Evolutionary conservation across 2,797 vertebrate species (phyloP), one percentile per base, ranked within the genome.

Genomic region (Sandelia bainsii): DNA sequence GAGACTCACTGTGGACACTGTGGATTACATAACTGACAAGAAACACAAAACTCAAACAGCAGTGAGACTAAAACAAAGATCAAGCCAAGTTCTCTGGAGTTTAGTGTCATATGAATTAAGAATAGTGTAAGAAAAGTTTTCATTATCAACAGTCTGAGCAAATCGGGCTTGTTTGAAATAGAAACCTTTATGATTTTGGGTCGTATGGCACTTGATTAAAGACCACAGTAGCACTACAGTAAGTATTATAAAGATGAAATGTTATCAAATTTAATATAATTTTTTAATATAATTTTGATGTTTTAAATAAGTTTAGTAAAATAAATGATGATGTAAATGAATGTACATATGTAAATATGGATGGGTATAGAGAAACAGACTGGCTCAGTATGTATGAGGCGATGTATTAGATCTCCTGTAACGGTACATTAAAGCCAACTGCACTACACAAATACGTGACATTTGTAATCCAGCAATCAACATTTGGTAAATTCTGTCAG

Each of bases 271-370:
- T 69, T 13, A 20, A 61, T n/a, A 44, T 39, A 7, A 49, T 53
- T 60, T 70, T 64, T 69, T 13, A 20, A 61, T n/a, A 44, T 39
- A 7, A 49, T 53, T 60, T 70, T 64, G 27, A 61, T 59, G 45
- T 76, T 65, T n/a, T 20, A 37, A 56, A 2, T n/a, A 57, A 59
- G 22, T 53, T 66, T 12, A 45, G 32, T 62, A n/a, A n/a, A n/a
- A n/a, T n/a, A n/a, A n/a, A n/a, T n/a, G n/a, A n/a, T n/a, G n/a
- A n/a, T 92, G 83, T 90, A 90, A 87, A 87, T 88, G 0, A 51
- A 57, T 92, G 88, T 89, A 84, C 37, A 91, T 89, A 90, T 92
- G 89, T 91, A 89, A 83, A 90, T 90, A 90, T 62, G 64, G 73
- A 48, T 66, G 58, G 71, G 75, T 60, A 51, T 48, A 63, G 20